A percentile compares a stretch with the other conserved stretches of the same genome.
phyloP scores from a whole-genome alignment of 2,888 invertebrate genomes.

The Tribolium freemani region DNA sequence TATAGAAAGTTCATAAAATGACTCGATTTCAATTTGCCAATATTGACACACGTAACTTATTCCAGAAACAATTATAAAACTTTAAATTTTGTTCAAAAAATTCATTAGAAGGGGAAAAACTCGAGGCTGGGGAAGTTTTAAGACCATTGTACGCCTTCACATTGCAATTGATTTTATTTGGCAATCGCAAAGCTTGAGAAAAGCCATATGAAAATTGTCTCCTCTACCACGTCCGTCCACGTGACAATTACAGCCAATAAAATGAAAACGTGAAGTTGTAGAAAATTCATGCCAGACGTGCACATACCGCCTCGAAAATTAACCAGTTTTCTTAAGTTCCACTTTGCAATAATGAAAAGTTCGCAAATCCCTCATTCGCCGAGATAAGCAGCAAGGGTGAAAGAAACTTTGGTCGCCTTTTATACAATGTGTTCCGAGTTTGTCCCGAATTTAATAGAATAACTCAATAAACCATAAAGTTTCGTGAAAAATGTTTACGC shows the following conservation, averaged over 20 bases:
- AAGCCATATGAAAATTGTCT: neutral
- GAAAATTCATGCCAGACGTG: conserved; percentile 26
- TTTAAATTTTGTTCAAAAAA: neutral
- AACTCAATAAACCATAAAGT: conserved; percentile 20
- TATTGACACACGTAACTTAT: neutral
- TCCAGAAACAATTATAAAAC: neutral
- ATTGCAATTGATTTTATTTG: neutral
- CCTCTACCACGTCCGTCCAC: conserved; percentile 9
- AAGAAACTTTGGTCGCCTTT: conserved; percentile 12
- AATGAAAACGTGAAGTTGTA: neutral
- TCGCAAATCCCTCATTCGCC: conserved; percentile 5
- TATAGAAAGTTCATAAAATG: conserved; percentile 4
- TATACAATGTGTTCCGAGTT: conserved; percentile 16
- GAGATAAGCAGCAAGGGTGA: conserved; percentile 11
- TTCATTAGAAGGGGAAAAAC: neutral
- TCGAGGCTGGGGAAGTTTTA: neutral
- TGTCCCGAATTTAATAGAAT: conserved; percentile 17
- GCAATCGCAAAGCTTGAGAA: neutral
- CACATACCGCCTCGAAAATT: neutral
- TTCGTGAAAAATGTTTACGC: conserved; percentile 19
- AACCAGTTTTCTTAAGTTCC: conserved; percentile 10
- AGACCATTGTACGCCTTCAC: neutral
- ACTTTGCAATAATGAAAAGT: conserved; percentile 9
- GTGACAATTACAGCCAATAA: conserved; percentile 22
- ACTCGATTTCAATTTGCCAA: neutral